Base-by-base conservation (phyloP, 2,797 vertebrate species). In the Sebastes hopkinsi region DNA sequence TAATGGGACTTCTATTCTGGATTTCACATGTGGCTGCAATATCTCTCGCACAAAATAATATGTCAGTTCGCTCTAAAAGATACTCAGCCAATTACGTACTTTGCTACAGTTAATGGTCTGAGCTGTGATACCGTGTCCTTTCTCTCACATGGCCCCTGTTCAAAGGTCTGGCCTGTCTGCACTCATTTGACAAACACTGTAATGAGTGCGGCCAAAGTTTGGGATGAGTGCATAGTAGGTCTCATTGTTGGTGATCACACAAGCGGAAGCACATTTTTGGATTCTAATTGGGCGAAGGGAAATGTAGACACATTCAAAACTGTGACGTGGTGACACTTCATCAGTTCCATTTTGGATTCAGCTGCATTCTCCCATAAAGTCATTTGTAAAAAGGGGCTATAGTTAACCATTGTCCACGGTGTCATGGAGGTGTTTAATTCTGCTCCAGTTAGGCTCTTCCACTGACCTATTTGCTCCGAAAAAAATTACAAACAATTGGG, bases 401-500 rank as follows among this genome's bases (percentile, higher is more conserved):
- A 80, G 86, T 87, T 78, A 87, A 72, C 79, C 78, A 89, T 88
- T 88, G 88, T 88, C 76, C 74, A 38, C 16, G 72, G 88, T 92
- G 89, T 89, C 84, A 92, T 91, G 81, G 87, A 90, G 92, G 89
- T 84, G 77, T 91, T 93, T 92, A 87, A 93, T 95, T 94, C 91
- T 92, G 92, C 93, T 93, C 94, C 90, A 93, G 88, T 94, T 93
- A 82, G 80, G 79, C 77, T 84, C 85, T 90, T 89, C 84, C 87
- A 91, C 52, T 91, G 91, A 95, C 93, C 94, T 90, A 93, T 93
- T 94, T 92, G 89, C 88, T 88, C 68, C 36, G 52, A 83, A 90
- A 89, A 71, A 91, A 92, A 89, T 81, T 72, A 72, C 79, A 91
- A 90, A 93, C 80, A 91, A 93, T 89, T 67, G 71, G 75, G 69